A percentile compares a stretch with the other conserved stretches of the same genome.
Evolutionary conservation across 2,888 invertebrate genomes (phyloP).

Genomic region (Calameuta pallipes): DNA sequence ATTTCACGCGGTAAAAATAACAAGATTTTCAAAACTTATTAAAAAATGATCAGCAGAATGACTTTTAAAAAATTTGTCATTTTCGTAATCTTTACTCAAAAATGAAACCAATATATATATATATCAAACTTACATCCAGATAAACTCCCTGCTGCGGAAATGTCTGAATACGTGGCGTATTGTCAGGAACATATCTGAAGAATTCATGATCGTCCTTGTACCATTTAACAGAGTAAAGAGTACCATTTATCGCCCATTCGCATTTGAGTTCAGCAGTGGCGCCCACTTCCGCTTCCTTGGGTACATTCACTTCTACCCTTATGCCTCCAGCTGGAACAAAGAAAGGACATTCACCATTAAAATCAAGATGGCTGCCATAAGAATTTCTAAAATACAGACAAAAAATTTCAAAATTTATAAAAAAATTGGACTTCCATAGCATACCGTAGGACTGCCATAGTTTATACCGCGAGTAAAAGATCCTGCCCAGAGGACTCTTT

Average conservation of each 20-base stretch:
- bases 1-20: neutral
- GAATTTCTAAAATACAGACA: neutral
- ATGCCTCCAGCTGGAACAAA: slow-evolving; percentile 34
- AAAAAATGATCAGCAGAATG: neutral
- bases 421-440: neutral
- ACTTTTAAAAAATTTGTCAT: neutral
- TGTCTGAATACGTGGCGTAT: slow-evolving; percentile 41
- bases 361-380: neutral
- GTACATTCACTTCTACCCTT: slow-evolving; percentile 44
- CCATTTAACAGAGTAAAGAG: slow-evolving; percentile 57
- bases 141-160: slow-evolving; percentile 46
- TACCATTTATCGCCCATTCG: slow-evolving; percentile 43
- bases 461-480: neutral
- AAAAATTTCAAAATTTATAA: neutral
- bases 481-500: neutral
- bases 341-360: neutral
- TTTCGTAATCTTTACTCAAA: neutral
- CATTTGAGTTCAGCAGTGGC: slow-evolving; percentile 43
- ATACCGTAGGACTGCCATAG: too few species aligned
- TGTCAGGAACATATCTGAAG: slow-evolving; percentile 51
- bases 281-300: slow-evolving; percentile 47
- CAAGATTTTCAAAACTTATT: neutral
- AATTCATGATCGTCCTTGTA: slow-evolving; percentile 59
- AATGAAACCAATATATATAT: neutral
- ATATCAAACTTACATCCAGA: slow-evolving; percentile 47